These are phyloP conservation scores for Alauda arvensis DNA, from an alignment of 2,797 vertebrate genomes.

Conservation along the genomic window DNA sequence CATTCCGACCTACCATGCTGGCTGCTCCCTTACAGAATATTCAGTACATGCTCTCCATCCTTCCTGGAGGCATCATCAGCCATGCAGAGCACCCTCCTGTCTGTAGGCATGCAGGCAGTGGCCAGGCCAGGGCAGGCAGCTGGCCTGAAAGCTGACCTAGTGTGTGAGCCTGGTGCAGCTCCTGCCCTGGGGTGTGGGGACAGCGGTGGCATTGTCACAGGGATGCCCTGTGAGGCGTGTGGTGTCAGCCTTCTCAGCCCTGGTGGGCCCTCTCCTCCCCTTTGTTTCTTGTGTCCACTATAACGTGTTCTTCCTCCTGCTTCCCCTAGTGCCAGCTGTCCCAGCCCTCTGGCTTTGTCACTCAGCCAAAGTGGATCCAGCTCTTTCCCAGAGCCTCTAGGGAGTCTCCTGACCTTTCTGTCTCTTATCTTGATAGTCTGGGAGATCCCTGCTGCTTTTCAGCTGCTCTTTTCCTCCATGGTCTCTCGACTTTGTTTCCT, in stretches of 20 bases:
- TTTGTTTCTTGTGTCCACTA: conserved; percentile 24
- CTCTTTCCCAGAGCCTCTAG: not conserved
- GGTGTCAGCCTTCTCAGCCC: not conserved
- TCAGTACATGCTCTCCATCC: not conserved
- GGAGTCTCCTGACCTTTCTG: conserved; percentile 39
- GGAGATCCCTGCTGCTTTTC: not conserved
- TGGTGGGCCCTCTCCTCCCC: not conserved
- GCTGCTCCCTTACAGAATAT: not conserved
- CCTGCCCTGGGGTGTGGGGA: rapidly evolving
- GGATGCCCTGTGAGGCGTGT: not conserved
- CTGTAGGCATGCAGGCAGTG: rapidly evolving
- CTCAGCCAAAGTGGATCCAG: not conserved
- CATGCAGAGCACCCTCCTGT: not conserved
- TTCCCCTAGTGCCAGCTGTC: not conserved
- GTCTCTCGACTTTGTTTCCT: not conserved
- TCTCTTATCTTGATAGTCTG: not conserved
- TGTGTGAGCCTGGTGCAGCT: not conserved
- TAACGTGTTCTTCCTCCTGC: not conserved
- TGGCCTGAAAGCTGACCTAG: conserved; percentile 14
- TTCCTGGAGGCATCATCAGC: not conserved
- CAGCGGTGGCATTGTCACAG: conserved; percentile 2
- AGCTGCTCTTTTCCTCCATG: not conserved
- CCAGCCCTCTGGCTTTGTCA: not conserved
- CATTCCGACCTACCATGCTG: not conserved
- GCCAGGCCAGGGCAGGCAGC: not conserved